These are phyloP conservation scores for Corythoichthys intestinalis DNA, from an alignment of 2,113 vertebrate species.

Conservation along the genomic window DNA sequence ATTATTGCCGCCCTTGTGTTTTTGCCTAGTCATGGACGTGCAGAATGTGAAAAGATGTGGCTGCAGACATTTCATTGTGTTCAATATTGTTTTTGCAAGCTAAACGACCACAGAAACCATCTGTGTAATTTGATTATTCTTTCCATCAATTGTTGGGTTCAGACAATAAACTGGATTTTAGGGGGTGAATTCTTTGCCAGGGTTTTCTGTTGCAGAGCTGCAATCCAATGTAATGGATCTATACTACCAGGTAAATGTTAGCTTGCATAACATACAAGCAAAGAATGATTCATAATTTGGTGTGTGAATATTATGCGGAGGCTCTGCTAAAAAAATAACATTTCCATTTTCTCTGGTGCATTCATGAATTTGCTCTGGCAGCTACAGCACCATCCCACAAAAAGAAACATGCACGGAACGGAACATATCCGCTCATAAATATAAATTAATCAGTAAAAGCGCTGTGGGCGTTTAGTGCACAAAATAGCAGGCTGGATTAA, in stretches of 20 bases:
- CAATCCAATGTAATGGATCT: conserved; percentile 7
- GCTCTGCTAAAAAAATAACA: no score
- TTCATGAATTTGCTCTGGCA: no score
- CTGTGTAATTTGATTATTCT: conserved; percentile 21
- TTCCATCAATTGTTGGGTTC: conserved; percentile 23
- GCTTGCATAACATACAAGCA: neutral
- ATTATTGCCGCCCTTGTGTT: conserved; percentile 23
- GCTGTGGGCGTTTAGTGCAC: no score
- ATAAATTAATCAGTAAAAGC: no score
- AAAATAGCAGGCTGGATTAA: no score
- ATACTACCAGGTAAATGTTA: neutral
- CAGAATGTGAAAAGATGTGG: conserved; percentile 15
- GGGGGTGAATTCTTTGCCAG: conserved; percentile 7
- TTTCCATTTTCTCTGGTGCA: no score
- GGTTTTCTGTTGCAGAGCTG: neutral
- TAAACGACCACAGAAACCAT: conserved; percentile 22
- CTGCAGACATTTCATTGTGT: conserved; percentile 25
- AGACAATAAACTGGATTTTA: conserved; percentile 21
- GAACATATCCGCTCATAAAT: no score
- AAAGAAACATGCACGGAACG: no score
- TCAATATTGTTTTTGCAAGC: conserved; percentile 13
- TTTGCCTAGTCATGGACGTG: conserved; percentile 3
- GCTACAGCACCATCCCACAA: no score
- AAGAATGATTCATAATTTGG: neutral
- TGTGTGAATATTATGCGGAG: no score